Evolutionary conservation across 2,797 vertebrate genomes (phyloP), one percentile per base, ranked within the genome.

Genomic region (Menidia menidia): DNA sequence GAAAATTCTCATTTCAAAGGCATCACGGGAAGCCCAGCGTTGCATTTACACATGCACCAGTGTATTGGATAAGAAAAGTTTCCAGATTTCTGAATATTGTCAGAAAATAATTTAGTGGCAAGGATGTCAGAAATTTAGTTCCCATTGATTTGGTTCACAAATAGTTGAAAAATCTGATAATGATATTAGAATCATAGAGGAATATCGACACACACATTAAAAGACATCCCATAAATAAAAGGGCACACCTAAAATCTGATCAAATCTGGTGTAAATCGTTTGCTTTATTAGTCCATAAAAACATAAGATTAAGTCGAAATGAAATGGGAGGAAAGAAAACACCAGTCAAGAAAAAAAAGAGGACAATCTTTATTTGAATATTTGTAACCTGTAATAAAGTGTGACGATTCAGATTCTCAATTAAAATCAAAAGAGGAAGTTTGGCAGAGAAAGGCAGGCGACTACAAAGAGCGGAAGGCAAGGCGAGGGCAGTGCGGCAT

Each of bases 321-420:
- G 4, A 59, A 12, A 43, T 2, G 39, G 7, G 19, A 25, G 14
- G 6, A 53, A 30, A 63, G 63, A 45, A 61, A 19, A 52, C 0
- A 14, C 0, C n/a, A 72, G 60, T 63, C 58, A 68, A 82, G 59
- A 83, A 87, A 89, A 81, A 86, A 89, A 90, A 86, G 79, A 86
- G 60, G 68, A 85, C 78, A 80, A 84, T 86, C 83, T 90, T 92
- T 91, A 92, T 90, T 92, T 90, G 45, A 87, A 75, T 80, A 68
- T 79, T 88, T 87, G 64, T 81, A 90, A 86, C 60, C 59, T 71
- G 86, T 87, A 87, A 86, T 77, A 88, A 90, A 92, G 66, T 77
- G 77, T 83, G 83, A 87, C 82, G 83, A 80, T 39, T 39, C 35
- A 39, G 6, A 39, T 39, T 86, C 82, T 88, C 72, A 68, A 76